Conservation (phyloP, 2,888 invertebrate genomes). For the Notodonta ziczac region DNA sequence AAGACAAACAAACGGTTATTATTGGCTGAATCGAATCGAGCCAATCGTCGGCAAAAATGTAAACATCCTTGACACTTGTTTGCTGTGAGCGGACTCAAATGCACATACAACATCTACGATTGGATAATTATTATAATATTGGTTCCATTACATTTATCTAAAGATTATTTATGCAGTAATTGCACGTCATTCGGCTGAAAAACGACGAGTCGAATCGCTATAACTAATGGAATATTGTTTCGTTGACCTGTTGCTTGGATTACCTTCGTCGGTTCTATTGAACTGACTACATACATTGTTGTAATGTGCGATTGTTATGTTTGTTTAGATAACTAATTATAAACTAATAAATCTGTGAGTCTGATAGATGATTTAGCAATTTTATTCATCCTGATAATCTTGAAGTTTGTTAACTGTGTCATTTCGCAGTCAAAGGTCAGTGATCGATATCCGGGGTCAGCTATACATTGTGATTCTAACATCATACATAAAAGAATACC, state of each 20-base stretch:
- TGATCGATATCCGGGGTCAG: no score
- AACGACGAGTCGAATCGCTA: conserved; percentile 21
- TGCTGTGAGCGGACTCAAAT: conserved; percentile 25
- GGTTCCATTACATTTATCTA: conserved; percentile 33
- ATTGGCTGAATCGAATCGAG: conserved; percentile 19
- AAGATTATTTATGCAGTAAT: conserved; percentile 18
- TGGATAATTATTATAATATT: conserved; percentile 23
- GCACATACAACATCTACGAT: conserved; percentile 22
- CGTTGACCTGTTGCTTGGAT: conserved; percentile 17
- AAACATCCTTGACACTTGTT: conserved; percentile 45
- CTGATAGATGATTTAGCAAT: no score
- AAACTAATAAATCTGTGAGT: no score
- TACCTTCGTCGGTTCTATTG: conserved; percentile 13
- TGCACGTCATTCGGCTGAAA: conserved; percentile 13
- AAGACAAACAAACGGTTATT: conserved; percentile 32
- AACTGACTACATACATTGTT: conserved; percentile 15
- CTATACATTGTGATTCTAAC: no score
- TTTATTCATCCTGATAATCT: no score
- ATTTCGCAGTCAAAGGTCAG: no score
- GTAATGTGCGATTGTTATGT: not conserved
- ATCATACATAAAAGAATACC: no score
- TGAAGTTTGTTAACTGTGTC: no score
- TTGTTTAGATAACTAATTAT: no score
- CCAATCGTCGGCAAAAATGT: conserved; percentile 14
- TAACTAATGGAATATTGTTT: conserved; percentile 16